Percentiles rank a stretch among this genome's conserved stretches.
Conservation (phyloP, 2,888 invertebrate species). For the Microctonus hyperodae region DNA sequence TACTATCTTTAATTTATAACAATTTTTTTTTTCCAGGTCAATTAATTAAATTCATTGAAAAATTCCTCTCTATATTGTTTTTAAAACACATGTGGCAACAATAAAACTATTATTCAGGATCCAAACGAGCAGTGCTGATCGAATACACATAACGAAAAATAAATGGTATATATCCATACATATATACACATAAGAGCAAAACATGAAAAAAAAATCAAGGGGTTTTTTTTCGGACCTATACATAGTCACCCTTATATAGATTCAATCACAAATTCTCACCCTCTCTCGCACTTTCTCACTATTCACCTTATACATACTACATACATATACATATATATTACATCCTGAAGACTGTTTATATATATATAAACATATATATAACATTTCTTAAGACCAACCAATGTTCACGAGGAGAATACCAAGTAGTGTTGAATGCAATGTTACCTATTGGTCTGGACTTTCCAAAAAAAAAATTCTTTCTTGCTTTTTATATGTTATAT, state of each 20-base stretch:
- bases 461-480: not conserved
- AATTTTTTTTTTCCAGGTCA: no score
- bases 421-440: slow-evolving; percentile 17
- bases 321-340: not conserved
- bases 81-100: slow-evolving; percentile 50
- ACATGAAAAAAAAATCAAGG: slow-evolving; percentile 6
- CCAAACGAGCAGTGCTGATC: slow-evolving; percentile 21
- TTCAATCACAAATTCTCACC: slow-evolving; percentile 41
- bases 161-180: slow-evolving; percentile 8
- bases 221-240: slow-evolving; percentile 32
- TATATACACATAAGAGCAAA: slow-evolving; percentile 1
- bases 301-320: not conserved
- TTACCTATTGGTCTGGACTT: slow-evolving; percentile 13
- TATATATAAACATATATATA: not conserved
- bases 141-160: slow-evolving; percentile 29
- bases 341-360: not conserved
- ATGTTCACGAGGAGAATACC: slow-evolving; percentile 19
- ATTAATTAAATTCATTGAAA: no score
- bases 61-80: no score
- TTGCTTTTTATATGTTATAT: not conserved
- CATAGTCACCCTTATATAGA: slow-evolving; percentile 35
- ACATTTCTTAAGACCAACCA: slow-evolving; percentile 1
- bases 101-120: slow-evolving; percentile 54
- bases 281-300: slow-evolving; percentile 11
- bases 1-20: no score